Evolutionary conservation across 2,888 invertebrate genomes (phyloP).

Genomic region (Epinotia bilunana): DNA sequence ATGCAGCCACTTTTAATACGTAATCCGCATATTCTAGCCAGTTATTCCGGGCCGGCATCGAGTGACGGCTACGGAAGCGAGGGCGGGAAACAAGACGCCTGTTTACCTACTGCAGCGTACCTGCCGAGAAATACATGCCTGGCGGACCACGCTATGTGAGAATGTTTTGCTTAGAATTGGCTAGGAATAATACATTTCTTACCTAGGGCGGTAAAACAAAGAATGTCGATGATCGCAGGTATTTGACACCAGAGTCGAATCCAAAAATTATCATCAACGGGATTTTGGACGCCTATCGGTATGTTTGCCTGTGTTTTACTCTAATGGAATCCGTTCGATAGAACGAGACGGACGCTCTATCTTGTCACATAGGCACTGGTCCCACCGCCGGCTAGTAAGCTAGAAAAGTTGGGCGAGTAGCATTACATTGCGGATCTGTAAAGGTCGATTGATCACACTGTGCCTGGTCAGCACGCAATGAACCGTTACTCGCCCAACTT

Average conservation of each 20-base stretch:
- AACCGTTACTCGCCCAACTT: too few relatives aligned
- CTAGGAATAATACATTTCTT: background rate
- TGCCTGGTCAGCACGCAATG: too few relatives aligned
- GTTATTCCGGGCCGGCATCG: constrained; percentile 39
- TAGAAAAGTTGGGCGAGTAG: too few relatives aligned
- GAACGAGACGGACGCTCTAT: too few relatives aligned
- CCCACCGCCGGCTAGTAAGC: too few relatives aligned
- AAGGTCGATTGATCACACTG: too few relatives aligned
- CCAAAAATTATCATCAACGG: background rate
- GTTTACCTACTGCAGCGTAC: constrained; percentile 18
- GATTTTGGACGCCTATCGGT: background rate
- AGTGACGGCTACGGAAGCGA: constrained; percentile 42
- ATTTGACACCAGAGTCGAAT: too few relatives aligned
- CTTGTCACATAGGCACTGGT: too few relatives aligned
- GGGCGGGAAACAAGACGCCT: constrained; percentile 42
- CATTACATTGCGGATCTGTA: too few relatives aligned
- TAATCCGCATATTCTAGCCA: constrained; percentile 35
- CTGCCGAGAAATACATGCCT: background rate
- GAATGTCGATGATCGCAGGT: too few relatives aligned
- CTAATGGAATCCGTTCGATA: too few relatives aligned
- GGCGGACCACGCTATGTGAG: background rate
- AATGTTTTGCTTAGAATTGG: constrained; percentile 18
- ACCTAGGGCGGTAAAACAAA: too few relatives aligned
- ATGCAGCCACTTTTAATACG: constrained; percentile 27
- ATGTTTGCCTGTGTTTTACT: background rate